These are phyloP conservation scores for Caenorhabditis panamensis DNA, from an alignment of 2,888 invertebrate species.

Conservation along the genomic window DNA sequence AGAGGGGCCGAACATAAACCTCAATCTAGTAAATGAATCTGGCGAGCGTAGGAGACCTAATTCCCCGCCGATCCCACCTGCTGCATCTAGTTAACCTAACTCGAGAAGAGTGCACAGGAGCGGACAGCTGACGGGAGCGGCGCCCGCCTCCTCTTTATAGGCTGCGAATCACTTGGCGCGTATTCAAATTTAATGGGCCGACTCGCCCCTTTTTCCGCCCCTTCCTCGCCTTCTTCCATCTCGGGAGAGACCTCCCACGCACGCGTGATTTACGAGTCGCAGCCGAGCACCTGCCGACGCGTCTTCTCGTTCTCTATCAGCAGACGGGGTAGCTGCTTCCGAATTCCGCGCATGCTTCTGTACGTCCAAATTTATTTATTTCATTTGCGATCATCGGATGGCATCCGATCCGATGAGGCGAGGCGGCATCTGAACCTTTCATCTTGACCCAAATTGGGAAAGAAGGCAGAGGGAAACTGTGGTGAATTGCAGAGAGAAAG, in stretches of 20 bases:
- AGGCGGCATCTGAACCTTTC: conserved; percentile 52
- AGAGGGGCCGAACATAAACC: conserved; percentile 48
- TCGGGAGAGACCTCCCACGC: conserved; percentile 55
- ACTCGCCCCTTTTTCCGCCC: conserved; percentile 14
- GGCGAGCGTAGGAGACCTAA: conserved; percentile 17
- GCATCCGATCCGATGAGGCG: background rate
- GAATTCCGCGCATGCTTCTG: conserved; percentile 57
- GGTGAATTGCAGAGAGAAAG: conserved; percentile 14
- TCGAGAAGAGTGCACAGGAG: conserved; percentile 10
- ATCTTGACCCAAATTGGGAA: conserved; percentile 49
- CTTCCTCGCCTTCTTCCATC: background rate
- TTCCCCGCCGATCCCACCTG: conserved; percentile 29
- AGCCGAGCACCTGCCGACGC: conserved; percentile 26
- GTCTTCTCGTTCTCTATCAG: background rate
- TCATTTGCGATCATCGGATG: conserved; percentile 27
- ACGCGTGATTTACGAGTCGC: conserved; percentile 56
- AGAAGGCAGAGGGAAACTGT: conserved; percentile 8
- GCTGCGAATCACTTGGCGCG: conserved; percentile 32
- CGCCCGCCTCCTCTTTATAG: conserved; percentile 38
- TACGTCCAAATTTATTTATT: too few relatives aligned
- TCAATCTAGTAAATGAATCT: conserved; percentile 48
- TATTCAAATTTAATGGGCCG: conserved; percentile 59
- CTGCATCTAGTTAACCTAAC: conserved; percentile 55
- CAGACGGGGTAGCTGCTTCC: conserved; percentile 22
- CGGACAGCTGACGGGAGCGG: conserved; percentile 38